These are phyloP conservation scores for Aurelia aurita DNA, from an alignment of 30 jellyfish, hydroid and myxozoan genomes.

Conservation along the genomic window DNA sequence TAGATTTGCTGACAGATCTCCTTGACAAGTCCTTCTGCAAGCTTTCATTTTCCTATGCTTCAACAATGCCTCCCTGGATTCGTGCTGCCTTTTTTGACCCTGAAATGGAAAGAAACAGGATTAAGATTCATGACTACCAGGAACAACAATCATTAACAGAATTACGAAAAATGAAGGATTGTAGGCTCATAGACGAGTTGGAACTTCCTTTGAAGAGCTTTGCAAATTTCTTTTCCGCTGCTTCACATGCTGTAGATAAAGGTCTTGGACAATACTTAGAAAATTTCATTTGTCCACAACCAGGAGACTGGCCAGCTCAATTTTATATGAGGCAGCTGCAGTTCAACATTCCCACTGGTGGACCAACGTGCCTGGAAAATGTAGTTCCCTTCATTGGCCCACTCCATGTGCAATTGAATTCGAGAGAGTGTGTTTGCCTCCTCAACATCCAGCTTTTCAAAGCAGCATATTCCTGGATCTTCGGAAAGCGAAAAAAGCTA, in stretches of 20 bases:
- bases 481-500: constrained; percentile 1
- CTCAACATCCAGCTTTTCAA: constrained; percentile 5
- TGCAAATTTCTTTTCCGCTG: constrained; percentile 12
- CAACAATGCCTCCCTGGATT: constrained; percentile 22
- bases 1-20: neutral
- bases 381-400: no score
- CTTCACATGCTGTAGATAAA: neutral
- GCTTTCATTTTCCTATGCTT: neutral
- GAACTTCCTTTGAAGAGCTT: no score
- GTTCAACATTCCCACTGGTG: no score
- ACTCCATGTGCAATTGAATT: no score
- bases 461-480: constrained; percentile 25
- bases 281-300: constrained; percentile 10
- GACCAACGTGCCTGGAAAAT: no score
- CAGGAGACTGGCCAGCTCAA: constrained; percentile 64
- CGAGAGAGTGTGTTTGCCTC: constrained; percentile 23
- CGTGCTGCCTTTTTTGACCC: constrained; percentile 14
- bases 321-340: no score
- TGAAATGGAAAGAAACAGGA: neutral
- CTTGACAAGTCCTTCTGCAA: neutral
- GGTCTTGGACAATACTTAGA: constrained; percentile 1
- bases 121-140: no score
- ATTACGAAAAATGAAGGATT: no score
- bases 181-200: no score
- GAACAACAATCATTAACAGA: no score